Evolutionary conservation across 2,797 vertebrate species (phyloP), one percentile per base, ranked within the genome.

Genomic region (Spinibarbus caldwelli): DNA sequence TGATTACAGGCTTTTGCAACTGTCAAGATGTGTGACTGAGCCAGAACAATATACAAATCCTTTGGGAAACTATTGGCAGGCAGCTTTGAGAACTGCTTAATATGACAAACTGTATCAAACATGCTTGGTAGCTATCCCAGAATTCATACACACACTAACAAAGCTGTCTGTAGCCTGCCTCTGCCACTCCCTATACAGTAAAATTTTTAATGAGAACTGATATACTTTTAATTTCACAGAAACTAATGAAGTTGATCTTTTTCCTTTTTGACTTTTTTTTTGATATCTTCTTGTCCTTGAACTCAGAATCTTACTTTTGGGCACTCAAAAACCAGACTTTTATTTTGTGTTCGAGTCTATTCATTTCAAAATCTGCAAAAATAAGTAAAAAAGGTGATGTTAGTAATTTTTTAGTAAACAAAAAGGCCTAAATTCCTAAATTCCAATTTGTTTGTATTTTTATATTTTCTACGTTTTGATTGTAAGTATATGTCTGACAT

Each of bases 51-150:
- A 86, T 89, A 86, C 93, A 93, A 92, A 91, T 92, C 91, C 89
- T 92, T 86, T 86, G 92, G 92, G 88, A 86, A 89, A 89, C 90
- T 88, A 81, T 92, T 94, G 92, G 92, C 94, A 94, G 89, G 88
- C 90, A 29, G 90, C 90, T 90, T 88, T 90, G 86, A 89, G 88
- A 90, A 72, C 93, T 93, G 93, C 93, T 95, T 94, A 93, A 93
- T 93, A 94, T 94, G 92, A 92, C 90, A 90, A 88, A 89, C 93
- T 91, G 92, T 93, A 93, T 94, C 93, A 93, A 93, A 88, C 83
- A 34, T 89, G 88, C 91, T 93, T 93, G 90, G 91, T 94, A 92
- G 87, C 88, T 90, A 88, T 94, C 91, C 93, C 92, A 92, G 92
- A 92, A 92, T 89, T 91, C 91, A 87, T 89, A 38, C 72, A 87